Percentiles rank a stretch among this genome's conserved stretches.
Conservation (phyloP, 2,113 vertebrate species). For the Ovis canadensis region DNA sequence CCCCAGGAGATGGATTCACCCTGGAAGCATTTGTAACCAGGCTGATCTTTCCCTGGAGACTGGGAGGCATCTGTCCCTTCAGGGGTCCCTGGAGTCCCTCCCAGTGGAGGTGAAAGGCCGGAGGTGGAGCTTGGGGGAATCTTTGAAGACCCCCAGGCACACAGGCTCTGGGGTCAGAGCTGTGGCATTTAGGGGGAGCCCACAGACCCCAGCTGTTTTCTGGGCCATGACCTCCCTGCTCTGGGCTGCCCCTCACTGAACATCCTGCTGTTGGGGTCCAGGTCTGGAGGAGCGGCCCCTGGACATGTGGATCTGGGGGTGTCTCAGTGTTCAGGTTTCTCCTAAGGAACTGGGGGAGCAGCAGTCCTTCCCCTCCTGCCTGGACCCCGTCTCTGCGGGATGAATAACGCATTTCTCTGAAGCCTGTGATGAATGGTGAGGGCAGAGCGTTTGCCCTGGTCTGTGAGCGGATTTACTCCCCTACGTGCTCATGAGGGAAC, state of each 20-base stretch:
- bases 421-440: not conserved
- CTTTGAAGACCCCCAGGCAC: not conserved
- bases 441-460: not conserved
- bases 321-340: accelerated
- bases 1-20: accelerated
- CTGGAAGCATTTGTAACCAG: not conserved
- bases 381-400: not conserved
- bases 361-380: not conserved
- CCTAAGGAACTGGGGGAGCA: not conserved
- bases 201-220: not conserved
- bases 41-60: not conserved
- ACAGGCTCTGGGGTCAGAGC: not conserved
- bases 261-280: accelerated
- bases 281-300: not conserved
- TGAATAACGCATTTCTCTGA: not conserved
- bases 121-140: too few relatives aligned
- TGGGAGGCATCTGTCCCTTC: too few relatives aligned
- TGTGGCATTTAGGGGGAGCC: not conserved
- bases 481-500: accelerated
- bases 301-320: accelerated
- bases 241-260: not conserved
- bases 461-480: not conserved
- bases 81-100: accelerated
- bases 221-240: not conserved
- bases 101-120: accelerated